These are phyloP conservation scores for Isotomurus palustris DNA, from an alignment of 2,888 invertebrate species.

Conservation along the genomic window DNA sequence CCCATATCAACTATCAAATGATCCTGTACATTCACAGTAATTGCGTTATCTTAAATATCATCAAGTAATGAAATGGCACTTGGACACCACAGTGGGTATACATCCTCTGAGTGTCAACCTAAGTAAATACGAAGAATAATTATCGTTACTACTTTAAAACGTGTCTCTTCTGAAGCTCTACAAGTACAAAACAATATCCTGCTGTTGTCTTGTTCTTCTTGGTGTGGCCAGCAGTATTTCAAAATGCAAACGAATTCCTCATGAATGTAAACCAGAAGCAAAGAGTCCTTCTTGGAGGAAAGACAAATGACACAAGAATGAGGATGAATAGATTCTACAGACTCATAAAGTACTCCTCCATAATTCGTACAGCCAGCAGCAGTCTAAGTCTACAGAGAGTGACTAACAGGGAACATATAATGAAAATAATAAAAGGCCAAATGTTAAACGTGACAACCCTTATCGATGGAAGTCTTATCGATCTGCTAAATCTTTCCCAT, in stretches of 20 bases:
- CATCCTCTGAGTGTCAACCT: conserved; percentile 2
- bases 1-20: conserved; percentile 9
- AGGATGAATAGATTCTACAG: conserved; percentile 5
- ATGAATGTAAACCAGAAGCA: conserved; percentile 10
- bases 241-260: no score
- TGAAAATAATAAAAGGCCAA: conserved; percentile 6
- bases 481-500: conserved; percentile 26
- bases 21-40: no score
- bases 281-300: conserved; percentile 9
- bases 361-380: no score
- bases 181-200: no score
- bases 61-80: conserved; percentile 34
- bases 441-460: conserved; percentile 33
- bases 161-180: no score
- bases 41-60: conserved; percentile 28
- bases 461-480: conserved; percentile 32
- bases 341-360: background rate
- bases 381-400: no score
- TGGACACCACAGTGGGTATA: conserved; percentile 30
- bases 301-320: conserved; percentile 14
- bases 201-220: conserved; percentile 9
- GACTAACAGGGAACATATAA: no score
- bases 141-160: conserved; percentile 9
- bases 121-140: conserved; percentile 1
- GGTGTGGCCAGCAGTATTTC: background rate